phyloP scores from a whole-genome alignment of 2,888 invertebrate genomes.

The Himalopsyche japonica region DNA sequence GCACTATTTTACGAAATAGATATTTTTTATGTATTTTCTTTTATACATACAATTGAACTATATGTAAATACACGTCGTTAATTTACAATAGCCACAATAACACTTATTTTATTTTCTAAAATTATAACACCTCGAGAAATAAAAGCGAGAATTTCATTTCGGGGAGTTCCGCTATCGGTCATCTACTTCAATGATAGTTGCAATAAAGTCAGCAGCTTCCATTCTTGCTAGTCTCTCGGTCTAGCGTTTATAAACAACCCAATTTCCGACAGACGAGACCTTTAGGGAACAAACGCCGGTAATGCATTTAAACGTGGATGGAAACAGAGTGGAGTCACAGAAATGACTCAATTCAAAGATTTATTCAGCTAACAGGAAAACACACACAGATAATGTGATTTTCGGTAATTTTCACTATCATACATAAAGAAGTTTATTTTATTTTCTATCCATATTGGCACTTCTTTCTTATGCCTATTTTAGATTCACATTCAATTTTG shows the following conservation, averaged over 20 bases:
- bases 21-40: no score
- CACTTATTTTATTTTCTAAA: not conserved
- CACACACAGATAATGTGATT: not conserved
- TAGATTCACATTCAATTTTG: no score
- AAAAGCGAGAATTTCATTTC: not conserved
- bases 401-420: no score
- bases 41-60: no score
- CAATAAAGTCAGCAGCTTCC: slow-evolving; percentile 15
- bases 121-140: not conserved
- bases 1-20: no score
- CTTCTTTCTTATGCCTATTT: no score
- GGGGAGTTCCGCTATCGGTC: not conserved
- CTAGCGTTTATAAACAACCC: slow-evolving; percentile 14
- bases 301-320: slow-evolving; percentile 1
- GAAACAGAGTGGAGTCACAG: not conserved
- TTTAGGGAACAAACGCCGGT: slow-evolving; percentile 11
- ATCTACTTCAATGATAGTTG: slow-evolving; percentile 14
- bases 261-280: slow-evolving; percentile 27
- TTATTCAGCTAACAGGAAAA: not conserved
- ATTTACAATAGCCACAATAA: not conserved
- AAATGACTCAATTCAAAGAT: not conserved
- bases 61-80: no score
- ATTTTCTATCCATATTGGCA: no score
- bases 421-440: no score
- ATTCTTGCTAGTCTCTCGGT: slow-evolving; percentile 4